Base-by-base conservation (phyloP, 1,140 invertebrate species). In the Mylabris phalerata region DNA sequence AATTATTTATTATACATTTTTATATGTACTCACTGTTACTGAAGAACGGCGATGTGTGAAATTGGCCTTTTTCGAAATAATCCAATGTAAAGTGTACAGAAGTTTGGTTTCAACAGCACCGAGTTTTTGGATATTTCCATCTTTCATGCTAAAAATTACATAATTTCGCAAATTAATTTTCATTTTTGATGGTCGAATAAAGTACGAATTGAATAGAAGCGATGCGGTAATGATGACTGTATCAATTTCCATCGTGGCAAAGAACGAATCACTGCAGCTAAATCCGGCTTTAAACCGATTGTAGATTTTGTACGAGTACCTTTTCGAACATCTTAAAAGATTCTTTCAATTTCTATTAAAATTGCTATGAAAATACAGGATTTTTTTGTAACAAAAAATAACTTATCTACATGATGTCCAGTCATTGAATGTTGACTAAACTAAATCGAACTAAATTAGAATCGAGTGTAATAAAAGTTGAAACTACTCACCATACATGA, bases 51-150 rank as follows among this genome's bases (percentile, higher is more conserved):
- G 84, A 87, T 9, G 80, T 74, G 50, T 81, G 79, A 61, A 79
- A 81, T 52, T 81, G 78, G 47, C 82, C 81, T 73, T 83, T 84
- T 68, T 89, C 86, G 71, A 79, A 82, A 99, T 79, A 66, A 98
- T 93, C 97, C 97, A 99, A 74, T 99, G 97, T 44, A 99, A 79
- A 47, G 96, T 98, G 73, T 99, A 99, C 0, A 99, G 80, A 2
- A 99, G 79, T 73, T 98, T 99, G 3, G 93, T 95, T 75, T 99
- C 94, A 50, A 93, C 88, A 42, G 90, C 84, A 7, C 92, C 92
- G 51, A 93, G 80, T 60, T 83, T 90, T 75, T 90, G 88, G 70
- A 92, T 82, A 74, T 77, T 82, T 48, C 77, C 80, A 61, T 93
- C 90, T 78, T 90, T 90, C 65, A 89, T 88, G 70, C 75, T 84